These are phyloP conservation scores for Oncopodura yosiiana DNA, from an alignment of 1,140 invertebrate genomes.

Conservation along the genomic window DNA sequence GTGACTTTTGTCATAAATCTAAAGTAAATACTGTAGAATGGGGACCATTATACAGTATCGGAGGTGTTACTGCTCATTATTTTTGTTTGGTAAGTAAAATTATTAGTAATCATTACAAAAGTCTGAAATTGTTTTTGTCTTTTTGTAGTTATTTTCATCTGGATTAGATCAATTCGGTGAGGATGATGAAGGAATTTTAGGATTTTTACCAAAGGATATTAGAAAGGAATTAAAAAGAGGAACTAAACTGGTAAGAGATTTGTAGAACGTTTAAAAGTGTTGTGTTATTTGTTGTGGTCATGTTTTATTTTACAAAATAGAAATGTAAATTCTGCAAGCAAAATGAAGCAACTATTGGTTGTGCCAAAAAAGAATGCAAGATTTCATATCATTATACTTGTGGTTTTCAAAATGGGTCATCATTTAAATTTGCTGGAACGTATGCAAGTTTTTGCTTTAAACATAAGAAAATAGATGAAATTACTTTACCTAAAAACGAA, in stretches of 20 bases:
- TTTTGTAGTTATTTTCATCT: constrained; percentile 48
- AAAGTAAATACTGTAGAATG: constrained; percentile 27
- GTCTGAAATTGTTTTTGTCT: background rate
- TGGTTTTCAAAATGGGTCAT: constrained; percentile 45
- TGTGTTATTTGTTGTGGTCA: no score
- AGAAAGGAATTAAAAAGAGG: constrained; percentile 47
- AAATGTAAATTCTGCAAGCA: constrained; percentile 51
- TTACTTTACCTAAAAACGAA: background rate
- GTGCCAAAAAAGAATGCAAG: constrained; percentile 46
- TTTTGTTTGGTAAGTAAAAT: constrained; percentile 30
- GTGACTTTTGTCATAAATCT: constrained; percentile 18
- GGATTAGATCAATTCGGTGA: constrained; percentile 50
- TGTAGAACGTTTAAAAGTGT: no score
- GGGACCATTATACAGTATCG: constrained; percentile 24
- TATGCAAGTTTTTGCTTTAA: constrained; percentile 43
- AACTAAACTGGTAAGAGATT: constrained; percentile 41
- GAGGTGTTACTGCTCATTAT: constrained; percentile 22
- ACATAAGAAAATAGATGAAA: constrained; percentile 16
- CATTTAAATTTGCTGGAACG: constrained; percentile 49
- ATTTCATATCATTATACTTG: constrained; percentile 54
- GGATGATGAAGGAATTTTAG: constrained; percentile 50
- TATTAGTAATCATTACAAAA: background rate
- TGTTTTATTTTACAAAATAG: constrained; percentile 42
- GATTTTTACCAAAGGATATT: constrained; percentile 52
- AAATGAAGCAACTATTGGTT: constrained; percentile 50